phyloP scores from a whole-genome alignment of 1,140 invertebrate genomes.

The Belonocnema kinseyi region DNA sequence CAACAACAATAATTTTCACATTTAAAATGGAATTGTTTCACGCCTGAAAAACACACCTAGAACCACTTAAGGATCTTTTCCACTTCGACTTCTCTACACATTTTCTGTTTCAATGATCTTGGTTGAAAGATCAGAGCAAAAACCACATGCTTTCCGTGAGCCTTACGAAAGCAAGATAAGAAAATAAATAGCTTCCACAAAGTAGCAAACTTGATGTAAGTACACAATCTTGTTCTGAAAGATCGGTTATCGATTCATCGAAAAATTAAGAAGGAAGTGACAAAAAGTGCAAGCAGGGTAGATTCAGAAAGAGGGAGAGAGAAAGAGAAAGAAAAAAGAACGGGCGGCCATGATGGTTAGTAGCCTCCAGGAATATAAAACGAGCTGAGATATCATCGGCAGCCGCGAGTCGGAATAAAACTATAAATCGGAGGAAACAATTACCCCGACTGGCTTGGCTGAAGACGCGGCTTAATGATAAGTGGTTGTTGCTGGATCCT shows the following conservation, averaged over 20 bases:
- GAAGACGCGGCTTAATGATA: slow-evolving; percentile 57
- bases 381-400: slow-evolving; percentile 57
- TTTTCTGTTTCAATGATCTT: slow-evolving; percentile 6
- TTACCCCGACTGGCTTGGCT: slow-evolving; percentile 52
- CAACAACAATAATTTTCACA: no score
- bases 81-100: neutral
- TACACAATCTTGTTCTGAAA: neutral
- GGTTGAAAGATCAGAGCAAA: slow-evolving; percentile 2
- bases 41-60: neutral
- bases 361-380: slow-evolving; percentile 55
- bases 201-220: slow-evolving; percentile 8
- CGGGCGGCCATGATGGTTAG: slow-evolving; percentile 47
- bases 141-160: slow-evolving; percentile 5
- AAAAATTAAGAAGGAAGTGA: slow-evolving; percentile 12
- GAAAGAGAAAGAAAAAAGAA: slow-evolving; percentile 37
- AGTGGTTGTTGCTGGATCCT: slow-evolving; percentile 49
- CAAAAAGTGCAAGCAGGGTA: neutral
- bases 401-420: slow-evolving; percentile 57
- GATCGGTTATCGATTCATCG: slow-evolving; percentile 24
- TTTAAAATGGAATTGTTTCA: neutral
- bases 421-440: slow-evolving; percentile 62
- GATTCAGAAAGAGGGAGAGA: slow-evolving; percentile 9
- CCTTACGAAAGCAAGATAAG: neutral
- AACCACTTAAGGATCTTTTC: neutral
- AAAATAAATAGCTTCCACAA: slow-evolving; percentile 12